These are phyloP conservation scores for Urocyon cinereoargenteus DNA, from an alignment of 2,797 vertebrate genomes.

Conservation along the genomic window DNA sequence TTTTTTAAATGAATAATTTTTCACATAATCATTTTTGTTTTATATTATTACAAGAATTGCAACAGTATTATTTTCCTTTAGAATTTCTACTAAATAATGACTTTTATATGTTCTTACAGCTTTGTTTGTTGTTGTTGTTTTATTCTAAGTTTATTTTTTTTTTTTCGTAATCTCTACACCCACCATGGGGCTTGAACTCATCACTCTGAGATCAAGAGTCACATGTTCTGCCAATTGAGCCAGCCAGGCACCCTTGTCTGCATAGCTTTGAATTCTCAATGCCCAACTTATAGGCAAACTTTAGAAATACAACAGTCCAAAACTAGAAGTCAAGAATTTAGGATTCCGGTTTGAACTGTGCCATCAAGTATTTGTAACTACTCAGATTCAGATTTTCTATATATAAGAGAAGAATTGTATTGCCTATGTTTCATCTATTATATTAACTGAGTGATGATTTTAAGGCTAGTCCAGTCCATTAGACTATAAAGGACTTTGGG, in stretches of 20 bases:
- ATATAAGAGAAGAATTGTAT: background rate
- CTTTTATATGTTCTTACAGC: background rate
- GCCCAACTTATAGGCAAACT: background rate
- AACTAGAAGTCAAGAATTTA: background rate
- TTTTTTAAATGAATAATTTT: background rate
- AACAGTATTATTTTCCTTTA: background rate
- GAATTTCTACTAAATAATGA: background rate
- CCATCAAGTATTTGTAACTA: constrained; percentile 24
- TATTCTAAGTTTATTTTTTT: background rate
- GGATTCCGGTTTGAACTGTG: background rate
- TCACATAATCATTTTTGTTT: constrained; percentile 46
- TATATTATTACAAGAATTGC: background rate
- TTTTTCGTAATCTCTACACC: background rate
- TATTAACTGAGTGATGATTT: background rate
- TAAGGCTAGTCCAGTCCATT: background rate
- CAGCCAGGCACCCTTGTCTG: background rate
- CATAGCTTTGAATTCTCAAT: background rate
- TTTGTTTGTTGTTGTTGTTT: background rate
- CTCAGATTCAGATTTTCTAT: background rate
- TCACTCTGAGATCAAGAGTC: background rate
- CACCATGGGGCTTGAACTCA: background rate
- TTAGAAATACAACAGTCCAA: constrained; percentile 16
- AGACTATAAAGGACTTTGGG: background rate
- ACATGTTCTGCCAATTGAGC: background rate
- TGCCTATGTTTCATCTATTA: background rate